Percentiles rank a stretch among this genome's conserved stretches.
phyloP scores from a whole-genome alignment of 2,113 vertebrate species.

The Cyanistes caeruleus region DNA sequence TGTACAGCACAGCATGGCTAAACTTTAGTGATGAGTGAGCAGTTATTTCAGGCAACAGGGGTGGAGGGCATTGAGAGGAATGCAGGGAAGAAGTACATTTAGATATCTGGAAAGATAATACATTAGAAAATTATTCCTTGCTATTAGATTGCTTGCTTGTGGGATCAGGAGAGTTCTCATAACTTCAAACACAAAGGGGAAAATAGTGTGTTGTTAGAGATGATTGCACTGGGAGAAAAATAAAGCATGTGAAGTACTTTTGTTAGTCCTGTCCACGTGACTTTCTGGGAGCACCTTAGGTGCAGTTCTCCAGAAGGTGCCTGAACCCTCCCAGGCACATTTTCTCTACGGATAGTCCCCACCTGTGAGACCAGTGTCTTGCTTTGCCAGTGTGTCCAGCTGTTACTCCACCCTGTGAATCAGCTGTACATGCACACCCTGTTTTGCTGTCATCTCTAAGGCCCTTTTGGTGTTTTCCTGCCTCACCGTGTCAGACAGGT shows the following conservation, averaged over 20 bases:
- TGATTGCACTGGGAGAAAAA: neutral
- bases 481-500: neutral
- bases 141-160: neutral
- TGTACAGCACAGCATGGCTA: constrained; percentile 8
- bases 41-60: constrained; percentile 30
- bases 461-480: neutral
- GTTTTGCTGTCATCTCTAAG: neutral
- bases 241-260: neutral
- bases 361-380: neutral
- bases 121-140: neutral
- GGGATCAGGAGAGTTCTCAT: neutral
- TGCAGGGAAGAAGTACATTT: neutral
- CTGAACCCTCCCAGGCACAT: neutral
- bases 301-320: neutral
- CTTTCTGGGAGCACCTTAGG: neutral
- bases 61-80: constrained; percentile 10
- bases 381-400: neutral
- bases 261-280: accelerated
- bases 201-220: neutral
- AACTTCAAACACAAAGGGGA: neutral
- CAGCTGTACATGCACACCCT: neutral
- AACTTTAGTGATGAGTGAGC: constrained; percentile 60
- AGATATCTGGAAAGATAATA: neutral
- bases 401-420: neutral
- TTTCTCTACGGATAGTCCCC: neutral